Percentiles rank a stretch among this genome's conserved stretches.
phyloP scores from a whole-genome alignment of 2,888 invertebrate genomes.

The Drosophila mulleri region DNA sequence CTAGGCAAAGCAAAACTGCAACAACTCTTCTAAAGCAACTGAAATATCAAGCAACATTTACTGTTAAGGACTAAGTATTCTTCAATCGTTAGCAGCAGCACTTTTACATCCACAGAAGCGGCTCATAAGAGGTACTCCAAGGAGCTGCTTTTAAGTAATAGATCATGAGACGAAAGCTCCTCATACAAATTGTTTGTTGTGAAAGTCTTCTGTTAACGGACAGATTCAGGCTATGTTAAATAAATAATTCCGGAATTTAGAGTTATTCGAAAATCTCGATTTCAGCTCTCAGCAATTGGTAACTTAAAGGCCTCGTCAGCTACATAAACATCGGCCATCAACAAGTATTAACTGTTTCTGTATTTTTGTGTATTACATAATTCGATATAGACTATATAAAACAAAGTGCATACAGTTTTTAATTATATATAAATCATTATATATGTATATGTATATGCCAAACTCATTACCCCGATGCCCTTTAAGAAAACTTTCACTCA shows the following conservation, averaged over 20 bases:
- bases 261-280: background rate
- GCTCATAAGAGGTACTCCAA: too few species aligned
- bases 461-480: conserved; percentile 1
- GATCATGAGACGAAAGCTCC: too few species aligned
- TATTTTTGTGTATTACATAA: conserved; percentile 33
- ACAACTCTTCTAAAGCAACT: background rate
- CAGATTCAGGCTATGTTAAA: background rate
- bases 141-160: too few species aligned
- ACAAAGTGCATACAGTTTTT: conserved; percentile 30
- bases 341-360: conserved; percentile 43
- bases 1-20: too few species aligned
- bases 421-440: background rate
- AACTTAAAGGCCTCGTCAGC: conserved; percentile 33
- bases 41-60: background rate
- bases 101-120: background rate
- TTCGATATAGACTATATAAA: conserved; percentile 47
- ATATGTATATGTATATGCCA: conserved; percentile 1
- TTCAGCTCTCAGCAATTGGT: conserved; percentile 21
- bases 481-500: conserved; percentile 19
- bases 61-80: background rate
- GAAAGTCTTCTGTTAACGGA: background rate
- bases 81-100: background rate
- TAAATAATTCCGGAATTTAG: background rate
- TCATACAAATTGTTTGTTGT: background rate
- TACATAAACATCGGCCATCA: conserved; percentile 45